Conservation (phyloP, 2,113 vertebrate species). For the Labrus mixtus region DNA sequence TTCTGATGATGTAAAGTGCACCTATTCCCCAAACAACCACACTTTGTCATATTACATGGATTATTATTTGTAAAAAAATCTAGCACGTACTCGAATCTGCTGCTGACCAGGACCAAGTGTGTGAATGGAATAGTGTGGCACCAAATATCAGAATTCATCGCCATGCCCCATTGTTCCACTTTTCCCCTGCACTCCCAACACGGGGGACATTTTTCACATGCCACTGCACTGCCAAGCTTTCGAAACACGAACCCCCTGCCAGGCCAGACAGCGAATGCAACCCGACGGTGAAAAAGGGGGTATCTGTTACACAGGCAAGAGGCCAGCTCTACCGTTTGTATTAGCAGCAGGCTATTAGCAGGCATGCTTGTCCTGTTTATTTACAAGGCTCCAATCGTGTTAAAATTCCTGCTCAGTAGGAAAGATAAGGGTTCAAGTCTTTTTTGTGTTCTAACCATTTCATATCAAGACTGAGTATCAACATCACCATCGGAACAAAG, state of each 20-base stretch:
- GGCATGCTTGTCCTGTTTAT: constrained; percentile 36
- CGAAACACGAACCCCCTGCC: constrained; percentile 54
- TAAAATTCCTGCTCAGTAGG: constrained; percentile 3
- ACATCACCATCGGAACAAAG: neutral
- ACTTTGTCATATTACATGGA: too few relatives aligned
- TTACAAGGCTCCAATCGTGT: constrained; percentile 28
- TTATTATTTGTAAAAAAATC: neutral
- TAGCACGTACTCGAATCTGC: neutral
- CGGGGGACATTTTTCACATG: constrained; percentile 58
- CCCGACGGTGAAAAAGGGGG: constrained; percentile 25
- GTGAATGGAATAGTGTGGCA: neutral
- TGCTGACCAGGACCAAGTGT: neutral
- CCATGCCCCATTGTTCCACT: constrained; percentile 40
- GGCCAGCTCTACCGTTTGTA: constrained; percentile 51
- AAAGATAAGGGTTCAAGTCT: neutral
- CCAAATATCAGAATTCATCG: constrained; percentile 1
- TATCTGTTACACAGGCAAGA: constrained; percentile 60
- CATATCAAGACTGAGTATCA: neutral
- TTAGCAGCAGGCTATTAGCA: constrained; percentile 47
- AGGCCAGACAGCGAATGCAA: constrained; percentile 55
- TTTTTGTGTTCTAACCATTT: neutral
- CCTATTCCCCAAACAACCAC: too few relatives aligned
- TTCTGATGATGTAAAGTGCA: too few relatives aligned
- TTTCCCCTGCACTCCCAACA: constrained; percentile 12
- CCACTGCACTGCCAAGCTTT: constrained; percentile 61